Percentiles rank a stretch among this genome's conserved stretches.
phyloP scores from a whole-genome alignment of 1,140 invertebrate species.

The Popillia japonica region DNA sequence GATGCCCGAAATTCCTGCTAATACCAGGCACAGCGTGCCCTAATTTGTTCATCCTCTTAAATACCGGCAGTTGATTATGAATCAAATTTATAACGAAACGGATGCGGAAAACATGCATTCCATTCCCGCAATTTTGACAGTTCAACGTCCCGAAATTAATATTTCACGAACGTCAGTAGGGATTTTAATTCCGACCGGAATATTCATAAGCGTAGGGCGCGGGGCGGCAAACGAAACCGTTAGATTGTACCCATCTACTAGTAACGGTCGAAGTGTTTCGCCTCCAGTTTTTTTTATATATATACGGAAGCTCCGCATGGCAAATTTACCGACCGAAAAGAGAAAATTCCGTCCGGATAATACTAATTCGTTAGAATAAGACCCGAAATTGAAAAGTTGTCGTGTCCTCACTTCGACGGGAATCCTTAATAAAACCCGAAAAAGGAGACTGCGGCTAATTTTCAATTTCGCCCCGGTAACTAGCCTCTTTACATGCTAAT shows the following conservation, averaged over 20 bases:
- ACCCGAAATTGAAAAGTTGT: conserved; percentile 10
- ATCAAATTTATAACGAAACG: conserved; percentile 15
- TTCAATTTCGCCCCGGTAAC: neutral
- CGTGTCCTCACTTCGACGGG: neutral
- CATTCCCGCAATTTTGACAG: neutral
- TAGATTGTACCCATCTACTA: neutral
- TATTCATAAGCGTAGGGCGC: conserved; percentile 3
- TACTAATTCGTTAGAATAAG: conserved; percentile 18
- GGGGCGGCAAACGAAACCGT: neutral
- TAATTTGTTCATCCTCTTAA: conserved; percentile 11
- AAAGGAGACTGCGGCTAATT: neutral
- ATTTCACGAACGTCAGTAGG: neutral
- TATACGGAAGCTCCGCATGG: neutral
- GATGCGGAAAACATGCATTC: conserved; percentile 17
- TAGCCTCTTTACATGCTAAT: conserved; percentile 14
- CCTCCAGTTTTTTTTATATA: neutral
- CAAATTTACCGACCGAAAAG: conserved; percentile 13
- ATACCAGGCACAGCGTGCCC: neutral
- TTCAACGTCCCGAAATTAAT: neutral
- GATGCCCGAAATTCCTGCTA: neutral
- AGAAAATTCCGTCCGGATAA: conserved; percentile 1
- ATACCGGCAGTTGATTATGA: conserved; percentile 9
- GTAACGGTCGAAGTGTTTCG: conserved; percentile 8
- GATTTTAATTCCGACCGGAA: conserved; percentile 10
- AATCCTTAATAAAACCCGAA: conserved; percentile 10